phyloP scores from a whole-genome alignment of 2,797 vertebrate species.

The Delichon dasypus region DNA sequence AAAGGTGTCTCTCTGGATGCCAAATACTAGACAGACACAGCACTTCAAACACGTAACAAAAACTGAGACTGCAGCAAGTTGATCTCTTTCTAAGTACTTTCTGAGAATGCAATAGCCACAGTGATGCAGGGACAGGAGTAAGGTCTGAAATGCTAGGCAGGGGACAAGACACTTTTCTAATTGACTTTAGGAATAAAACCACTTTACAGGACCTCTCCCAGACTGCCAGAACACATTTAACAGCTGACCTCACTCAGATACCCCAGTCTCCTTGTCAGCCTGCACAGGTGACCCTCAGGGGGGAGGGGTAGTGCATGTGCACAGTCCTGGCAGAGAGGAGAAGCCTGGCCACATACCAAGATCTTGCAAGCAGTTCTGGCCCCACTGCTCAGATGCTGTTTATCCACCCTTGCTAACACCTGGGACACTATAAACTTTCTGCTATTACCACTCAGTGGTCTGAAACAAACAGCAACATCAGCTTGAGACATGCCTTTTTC shows the following conservation, averaged over 20 bases:
- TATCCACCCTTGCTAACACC: neutral
- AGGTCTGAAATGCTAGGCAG: neutral
- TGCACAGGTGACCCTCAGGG: neutral
- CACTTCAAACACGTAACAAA: neutral
- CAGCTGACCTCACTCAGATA: neutral
- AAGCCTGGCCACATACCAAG: accelerated
- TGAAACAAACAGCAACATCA: neutral
- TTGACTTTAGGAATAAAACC: neutral
- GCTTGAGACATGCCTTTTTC: neutral
- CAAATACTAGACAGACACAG: neutral
- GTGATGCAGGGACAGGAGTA: neutral
- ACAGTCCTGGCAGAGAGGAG: neutral
- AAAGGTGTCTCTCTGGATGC: neutral
- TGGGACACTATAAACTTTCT: neutral
- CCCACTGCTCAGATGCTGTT: neutral
- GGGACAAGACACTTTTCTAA: neutral
- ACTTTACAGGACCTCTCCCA: neutral
- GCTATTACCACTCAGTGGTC: neutral
- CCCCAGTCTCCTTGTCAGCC: neutral
- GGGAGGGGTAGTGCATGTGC: accelerated
- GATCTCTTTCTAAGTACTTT: neutral
- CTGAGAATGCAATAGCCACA: neutral
- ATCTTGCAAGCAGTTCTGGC: neutral
- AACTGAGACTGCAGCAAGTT: neutral
- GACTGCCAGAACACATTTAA: neutral